These are phyloP conservation scores for Meiosimyza decipiens DNA, from an alignment of 2,888 invertebrate genomes.

Conservation along the genomic window DNA sequence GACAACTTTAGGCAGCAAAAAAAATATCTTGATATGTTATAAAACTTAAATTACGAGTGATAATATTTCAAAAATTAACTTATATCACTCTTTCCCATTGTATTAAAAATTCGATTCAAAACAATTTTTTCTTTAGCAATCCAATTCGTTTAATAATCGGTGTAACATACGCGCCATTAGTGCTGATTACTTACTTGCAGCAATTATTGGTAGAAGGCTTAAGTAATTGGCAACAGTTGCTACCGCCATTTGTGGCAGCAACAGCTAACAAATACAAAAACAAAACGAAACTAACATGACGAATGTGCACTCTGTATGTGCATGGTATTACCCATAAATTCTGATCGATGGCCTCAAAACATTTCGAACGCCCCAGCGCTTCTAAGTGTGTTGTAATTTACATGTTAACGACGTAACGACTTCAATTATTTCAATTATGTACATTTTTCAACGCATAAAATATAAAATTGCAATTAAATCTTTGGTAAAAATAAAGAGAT, in stretches of 20 bases:
- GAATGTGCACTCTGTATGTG: background rate
- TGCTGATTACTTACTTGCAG: constrained; percentile 41
- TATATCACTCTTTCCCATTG: too few species aligned
- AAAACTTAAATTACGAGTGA: too few species aligned
- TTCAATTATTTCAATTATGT: background rate
- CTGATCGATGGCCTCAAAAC: constrained; percentile 33
- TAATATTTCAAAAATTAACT: too few species aligned
- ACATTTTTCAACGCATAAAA: background rate
- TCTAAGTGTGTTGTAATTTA: background rate
- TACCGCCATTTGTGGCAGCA: background rate
- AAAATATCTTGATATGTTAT: too few species aligned
- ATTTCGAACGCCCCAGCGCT: background rate
- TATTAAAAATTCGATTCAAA: too few species aligned
- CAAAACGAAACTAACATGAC: background rate
- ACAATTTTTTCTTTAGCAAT: too few species aligned
- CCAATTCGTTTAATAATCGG: constrained; percentile 14
- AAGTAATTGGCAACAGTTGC: constrained; percentile 21
- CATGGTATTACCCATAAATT: background rate
- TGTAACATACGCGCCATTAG: constrained; percentile 36
- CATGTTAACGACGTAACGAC: background rate
- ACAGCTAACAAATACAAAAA: background rate
- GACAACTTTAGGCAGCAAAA: too few species aligned
- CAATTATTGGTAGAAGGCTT: constrained; percentile 42
- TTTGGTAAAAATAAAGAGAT: too few species aligned
- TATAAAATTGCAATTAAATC: too few species aligned